Conservation (phyloP, 2,797 vertebrate genomes). For the Harpagifer antarcticus region DNA sequence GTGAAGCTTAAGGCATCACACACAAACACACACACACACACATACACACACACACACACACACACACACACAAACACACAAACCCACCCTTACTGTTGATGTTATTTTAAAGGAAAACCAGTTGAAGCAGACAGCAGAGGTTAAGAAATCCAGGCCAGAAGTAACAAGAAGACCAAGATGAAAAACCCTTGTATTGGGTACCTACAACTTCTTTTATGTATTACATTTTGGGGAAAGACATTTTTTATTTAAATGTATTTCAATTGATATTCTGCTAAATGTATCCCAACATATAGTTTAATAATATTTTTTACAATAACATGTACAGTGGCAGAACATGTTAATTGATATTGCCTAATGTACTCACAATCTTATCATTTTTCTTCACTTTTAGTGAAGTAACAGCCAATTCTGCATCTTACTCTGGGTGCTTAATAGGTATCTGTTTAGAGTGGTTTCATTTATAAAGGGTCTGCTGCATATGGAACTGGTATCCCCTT, state of each 20-base stretch:
- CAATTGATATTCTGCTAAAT: not conserved
- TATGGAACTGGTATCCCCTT: constrained; percentile 37
- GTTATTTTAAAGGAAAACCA: constrained; percentile 3
- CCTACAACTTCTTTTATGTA: not conserved
- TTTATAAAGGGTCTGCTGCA: constrained; percentile 31
- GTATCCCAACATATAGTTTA: not conserved
- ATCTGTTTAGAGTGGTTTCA: constrained; percentile 6
- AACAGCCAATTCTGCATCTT: not conserved
- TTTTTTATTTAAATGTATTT: not conserved
- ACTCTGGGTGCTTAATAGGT: not conserved
- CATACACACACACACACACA: too few relatives aligned
- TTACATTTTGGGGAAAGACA: not conserved
- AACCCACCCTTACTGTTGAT: not conserved
- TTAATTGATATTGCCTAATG: not conserved
- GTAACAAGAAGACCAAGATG: not conserved
- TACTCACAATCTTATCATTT: not conserved
- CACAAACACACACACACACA: too few relatives aligned
- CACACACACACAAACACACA: too few relatives aligned
- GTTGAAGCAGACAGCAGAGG: not conserved
- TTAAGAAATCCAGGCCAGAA: not conserved
- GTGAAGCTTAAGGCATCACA: not conserved
- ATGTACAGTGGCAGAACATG: too few relatives aligned
- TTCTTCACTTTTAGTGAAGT: not conserved
- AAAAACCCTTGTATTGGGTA: not conserved
- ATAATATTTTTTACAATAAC: not conserved